A percentile compares a stretch with the other conserved stretches of the same genome.
Evolutionary conservation across 2,888 invertebrate genomes (phyloP).

Genomic region (Chrysopilus asiliformis): DNA sequence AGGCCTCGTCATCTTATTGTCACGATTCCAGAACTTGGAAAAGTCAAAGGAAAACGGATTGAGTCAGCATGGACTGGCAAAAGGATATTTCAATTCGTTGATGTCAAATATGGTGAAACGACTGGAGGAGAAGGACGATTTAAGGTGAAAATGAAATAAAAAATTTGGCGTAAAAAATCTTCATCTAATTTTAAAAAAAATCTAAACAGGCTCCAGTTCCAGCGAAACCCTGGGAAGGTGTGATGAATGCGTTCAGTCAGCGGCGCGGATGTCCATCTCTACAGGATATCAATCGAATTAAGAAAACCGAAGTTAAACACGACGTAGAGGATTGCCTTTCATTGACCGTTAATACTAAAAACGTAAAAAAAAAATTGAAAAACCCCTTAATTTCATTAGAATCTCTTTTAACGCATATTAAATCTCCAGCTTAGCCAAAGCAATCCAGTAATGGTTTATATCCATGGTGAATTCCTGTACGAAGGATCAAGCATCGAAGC

Average conservation of each 20-base stretch:
- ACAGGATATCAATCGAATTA: conserved; percentile 20
- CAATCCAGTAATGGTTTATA: conserved; percentile 36
- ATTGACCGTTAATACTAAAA: conserved; percentile 26
- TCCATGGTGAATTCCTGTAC: conserved; percentile 36
- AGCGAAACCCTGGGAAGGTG: conserved; percentile 23
- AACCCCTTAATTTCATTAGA: not conserved
- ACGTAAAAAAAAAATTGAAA: conserved; percentile 19
- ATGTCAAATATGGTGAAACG: conserved; percentile 29
- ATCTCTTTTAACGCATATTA: not conserved
- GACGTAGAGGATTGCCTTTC: conserved; percentile 30
- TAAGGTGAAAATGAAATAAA: conserved; percentile 19
- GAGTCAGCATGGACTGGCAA: conserved; percentile 25
- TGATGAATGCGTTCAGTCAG: conserved; percentile 21
- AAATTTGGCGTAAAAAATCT: not conserved
- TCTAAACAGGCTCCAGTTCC: conserved; percentile 22
- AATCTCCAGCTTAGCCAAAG: conserved; percentile 18
- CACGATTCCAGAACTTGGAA: conserved; percentile 23
- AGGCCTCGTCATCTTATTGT: not conserved
- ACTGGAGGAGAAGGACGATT: conserved; percentile 23
- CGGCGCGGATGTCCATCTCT: conserved; percentile 28
- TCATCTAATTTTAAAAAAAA: not conserved
- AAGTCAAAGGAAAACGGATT: conserved; percentile 23
- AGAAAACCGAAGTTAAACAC: conserved; percentile 18
- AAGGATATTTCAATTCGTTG: conserved; percentile 27
- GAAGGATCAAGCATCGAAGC: conserved; percentile 30